These are phyloP conservation scores for Erpobdella octoculata DNA, from an alignment of 2,888 invertebrate genomes.

Conservation along the genomic window DNA sequence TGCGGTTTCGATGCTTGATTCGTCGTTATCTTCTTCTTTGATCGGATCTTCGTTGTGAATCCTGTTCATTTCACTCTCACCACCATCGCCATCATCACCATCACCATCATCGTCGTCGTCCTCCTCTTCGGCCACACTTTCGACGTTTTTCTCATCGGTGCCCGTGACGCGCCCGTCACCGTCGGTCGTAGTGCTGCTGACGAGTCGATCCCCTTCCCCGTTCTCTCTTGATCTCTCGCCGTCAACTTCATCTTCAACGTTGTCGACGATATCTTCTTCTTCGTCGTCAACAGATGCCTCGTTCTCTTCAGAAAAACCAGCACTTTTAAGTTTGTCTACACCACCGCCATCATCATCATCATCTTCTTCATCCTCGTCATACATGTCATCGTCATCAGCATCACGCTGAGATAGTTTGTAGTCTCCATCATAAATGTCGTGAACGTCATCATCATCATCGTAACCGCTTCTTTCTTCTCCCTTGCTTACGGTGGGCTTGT, in stretches of 20 bases:
- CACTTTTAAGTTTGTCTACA: neutral
- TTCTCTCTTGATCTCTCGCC: neutral
- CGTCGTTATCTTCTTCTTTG: slow-evolving; percentile 4
- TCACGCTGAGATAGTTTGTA: slow-evolving; percentile 1
- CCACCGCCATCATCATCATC: slow-evolving; percentile 24
- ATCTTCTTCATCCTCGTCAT: slow-evolving; percentile 21
- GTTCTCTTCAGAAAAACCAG: neutral
- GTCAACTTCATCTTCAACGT: neutral
- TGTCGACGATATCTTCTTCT: slow-evolving; percentile 3
- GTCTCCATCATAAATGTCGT: slow-evolving; percentile 15
- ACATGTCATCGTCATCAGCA: neutral
- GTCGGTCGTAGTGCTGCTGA: neutral
- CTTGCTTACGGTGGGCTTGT: neutral
- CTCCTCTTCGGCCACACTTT: neutral
- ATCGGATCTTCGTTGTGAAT: neutral
- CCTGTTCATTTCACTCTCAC: neutral
- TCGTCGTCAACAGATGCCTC: slow-evolving; percentile 4
- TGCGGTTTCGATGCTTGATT: neutral
- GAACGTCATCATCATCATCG: slow-evolving; percentile 10
- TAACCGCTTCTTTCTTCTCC: neutral
- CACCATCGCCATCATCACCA: neutral
- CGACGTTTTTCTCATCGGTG: neutral
- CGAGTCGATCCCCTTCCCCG: slow-evolving; percentile 7
- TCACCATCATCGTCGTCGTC: neutral
- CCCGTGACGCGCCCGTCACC: neutral